phyloP scores from a whole-genome alignment of 2,797 vertebrate species.

The Phataginus tricuspis region DNA sequence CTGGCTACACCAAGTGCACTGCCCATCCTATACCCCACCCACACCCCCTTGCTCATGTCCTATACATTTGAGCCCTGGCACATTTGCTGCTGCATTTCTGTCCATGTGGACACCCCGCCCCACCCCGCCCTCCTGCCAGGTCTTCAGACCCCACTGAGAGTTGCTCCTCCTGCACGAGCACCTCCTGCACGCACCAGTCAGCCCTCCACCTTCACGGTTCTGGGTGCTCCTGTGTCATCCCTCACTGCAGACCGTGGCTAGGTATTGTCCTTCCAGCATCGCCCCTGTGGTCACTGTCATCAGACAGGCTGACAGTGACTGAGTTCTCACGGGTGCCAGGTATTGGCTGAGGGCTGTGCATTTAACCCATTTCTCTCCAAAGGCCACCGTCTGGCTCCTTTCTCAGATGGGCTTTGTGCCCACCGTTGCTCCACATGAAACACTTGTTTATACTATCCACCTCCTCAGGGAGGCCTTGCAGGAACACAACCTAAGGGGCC shows the following conservation, averaged over 20 bases:
- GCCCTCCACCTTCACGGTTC: too few species aligned
- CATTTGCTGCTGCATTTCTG: too few species aligned
- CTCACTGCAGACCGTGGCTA: not conserved
- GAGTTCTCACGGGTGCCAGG: not conserved
- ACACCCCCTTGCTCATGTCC: not conserved
- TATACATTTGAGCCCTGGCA: too few species aligned
- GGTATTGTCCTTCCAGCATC: not conserved
- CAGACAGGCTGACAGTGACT: fast-evolving
- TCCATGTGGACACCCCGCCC: too few species aligned
- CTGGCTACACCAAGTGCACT: not conserved
- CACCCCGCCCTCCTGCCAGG: not conserved
- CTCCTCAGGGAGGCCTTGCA: not conserved
- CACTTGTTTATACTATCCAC: fast-evolving
- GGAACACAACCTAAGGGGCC: too few species aligned
- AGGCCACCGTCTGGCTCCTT: too few species aligned
- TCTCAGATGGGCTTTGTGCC: not conserved
- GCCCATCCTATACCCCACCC: fast-evolving
- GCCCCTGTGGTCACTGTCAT: not conserved
- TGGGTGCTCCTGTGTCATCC: not conserved
- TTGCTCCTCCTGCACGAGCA: too few species aligned
- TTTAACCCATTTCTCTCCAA: not conserved
- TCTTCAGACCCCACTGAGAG: not conserved
- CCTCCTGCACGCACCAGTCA: too few species aligned
- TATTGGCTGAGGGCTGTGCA: fast-evolving
- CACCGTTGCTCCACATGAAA: too few species aligned